Base-by-base conservation (phyloP, 2,888 invertebrate genomes). In the Drosophila hamatofila region DNA sequence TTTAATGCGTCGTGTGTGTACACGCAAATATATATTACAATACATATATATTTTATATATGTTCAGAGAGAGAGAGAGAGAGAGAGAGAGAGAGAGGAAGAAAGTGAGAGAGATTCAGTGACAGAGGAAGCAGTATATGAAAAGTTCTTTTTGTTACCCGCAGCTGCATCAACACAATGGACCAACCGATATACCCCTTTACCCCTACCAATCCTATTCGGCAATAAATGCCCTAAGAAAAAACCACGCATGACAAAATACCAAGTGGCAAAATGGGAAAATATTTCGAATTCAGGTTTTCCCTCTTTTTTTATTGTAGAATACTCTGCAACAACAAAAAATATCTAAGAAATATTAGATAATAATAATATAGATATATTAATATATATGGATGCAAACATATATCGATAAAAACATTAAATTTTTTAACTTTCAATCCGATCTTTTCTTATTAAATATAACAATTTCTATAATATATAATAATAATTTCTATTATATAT, bases 191-290 rank as follows among this genome's bases (percentile, higher is more conserved):
- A 42, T 41, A 33, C 9, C 33, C 14, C 46, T n/a, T n/a, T 16
- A 2, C 35, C 30, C 59, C 48, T 30, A 27, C 11, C 42, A 12
- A 64, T 41, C 33, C 49, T 72, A 30, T 39, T 48, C 41, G 18
- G 30, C 16, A 44, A 27, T 33, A 56, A 59, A 27, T 59, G 56
- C 68, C 68, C 52, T 68, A 69, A 80, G 71, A 60, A 79, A 74
- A 88, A 85, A 77, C 80, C 84, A 84, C 88, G 84, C 84, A 84
- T 84, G 88, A 84, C 88, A 84, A 83, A 84, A 85, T 84, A 83
- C 83, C 81, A 85, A 88, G 79, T 83, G 83, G 69, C 60, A 75
- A 72, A 72, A 64, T 18, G 72, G 67, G 39, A 63, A 74, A 67
- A 75, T 78, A 72, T 67, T 78, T 55, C 48, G 25, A 57, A 37